Evolutionary conservation across 2,113 vertebrate species (phyloP), one percentile per base, ranked within the genome.

Genomic region (Alethe diademata): DNA sequence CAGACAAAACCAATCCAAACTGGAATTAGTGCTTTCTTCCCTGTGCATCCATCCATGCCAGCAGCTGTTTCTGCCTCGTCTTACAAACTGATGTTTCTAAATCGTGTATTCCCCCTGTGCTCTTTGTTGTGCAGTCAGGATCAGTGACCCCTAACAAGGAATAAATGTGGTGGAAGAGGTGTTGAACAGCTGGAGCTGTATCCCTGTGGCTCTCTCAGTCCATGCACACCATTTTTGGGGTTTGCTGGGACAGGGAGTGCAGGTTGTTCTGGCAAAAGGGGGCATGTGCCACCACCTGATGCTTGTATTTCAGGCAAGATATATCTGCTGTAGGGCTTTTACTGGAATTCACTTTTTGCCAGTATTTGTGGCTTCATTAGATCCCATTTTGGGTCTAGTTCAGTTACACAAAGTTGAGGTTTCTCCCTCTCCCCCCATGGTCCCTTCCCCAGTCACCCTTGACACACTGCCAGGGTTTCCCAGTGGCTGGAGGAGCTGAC

Each of bases 401-500:
- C 42, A 53, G 58, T 48, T 53, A 22, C 4, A 8, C 25, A 33
- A 29, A 65, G 54, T 22, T 76, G n/a, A 60, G 15, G 12, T 69
- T 76, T 80, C 51, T 74, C 33, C 7, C 12, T 80, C 19, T 76
- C 6, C 5, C 5, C 6, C 5, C 26, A 6, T 0, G 2, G 31
- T 40, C 66, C 26, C 24, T 85, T 75, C 62, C 54, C 33, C 47
- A 45, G 0, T 9, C 0, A 0, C 31, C 31, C 54, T 43, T 47
- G 54, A 28, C 29, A 14, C 3, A 0, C 64, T 70, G 42, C 50
- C 54, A 65, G 53, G 62, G 31, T 62, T 86, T 51, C 54, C 6
- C n/a, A 56, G 75, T 0, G 6, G 4, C 54, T 73, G 71, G 31
- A 57, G 36, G 2, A 5, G 53, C 57, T 78, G 12, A n/a, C 53